Conservation (phyloP, 2,888 invertebrate genomes). For the Lordiphosa andalusiaca region DNA sequence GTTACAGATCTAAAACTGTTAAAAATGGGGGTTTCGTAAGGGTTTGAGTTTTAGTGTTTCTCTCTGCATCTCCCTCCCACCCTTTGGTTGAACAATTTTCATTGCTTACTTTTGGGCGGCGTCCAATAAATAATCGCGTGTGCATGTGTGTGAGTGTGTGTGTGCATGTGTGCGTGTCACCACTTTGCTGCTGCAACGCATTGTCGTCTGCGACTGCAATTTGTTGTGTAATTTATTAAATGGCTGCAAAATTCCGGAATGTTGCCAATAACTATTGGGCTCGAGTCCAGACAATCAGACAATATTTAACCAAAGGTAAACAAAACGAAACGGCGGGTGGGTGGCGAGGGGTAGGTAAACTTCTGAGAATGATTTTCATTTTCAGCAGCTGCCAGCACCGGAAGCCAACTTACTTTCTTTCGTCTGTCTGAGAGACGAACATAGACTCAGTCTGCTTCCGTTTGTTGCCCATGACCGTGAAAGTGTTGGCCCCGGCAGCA, state of each 20-base stretch:
- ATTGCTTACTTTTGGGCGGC: slow-evolving; percentile 62
- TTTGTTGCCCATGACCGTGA: slow-evolving; percentile 57
- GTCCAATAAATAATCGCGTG: slow-evolving; percentile 32
- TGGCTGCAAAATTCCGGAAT: slow-evolving; percentile 47
- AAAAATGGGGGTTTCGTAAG: too few relatives aligned
- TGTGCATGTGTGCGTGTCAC: not conserved
- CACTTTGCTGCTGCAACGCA: not conserved
- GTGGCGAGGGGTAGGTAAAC: not conserved
- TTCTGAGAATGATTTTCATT: slow-evolving; percentile 53
- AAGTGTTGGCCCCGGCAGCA: slow-evolving; percentile 28
- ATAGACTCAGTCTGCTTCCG: slow-evolving; percentile 43
- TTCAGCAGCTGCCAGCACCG: slow-evolving; percentile 61
- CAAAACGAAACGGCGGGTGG: not conserved
- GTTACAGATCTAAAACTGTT: too few relatives aligned
- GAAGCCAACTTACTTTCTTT: slow-evolving; percentile 62
- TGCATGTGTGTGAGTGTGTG: not conserved
- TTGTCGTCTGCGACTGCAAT: slow-evolving; percentile 25
- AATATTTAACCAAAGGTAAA: slow-evolving; percentile 54
- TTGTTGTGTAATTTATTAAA: slow-evolving; percentile 68
- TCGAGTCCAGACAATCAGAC: slow-evolving; percentile 38
- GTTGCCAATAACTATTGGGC: slow-evolving; percentile 37
- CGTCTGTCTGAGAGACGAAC: slow-evolving; percentile 22
- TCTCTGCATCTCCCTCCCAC: not conserved
- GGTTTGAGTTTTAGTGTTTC: not conserved
- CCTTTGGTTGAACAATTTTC: slow-evolving; percentile 56